These are phyloP conservation scores for Ceyx cyanopectus DNA, from an alignment of 2,113 vertebrate genomes.

Conservation along the genomic window DNA sequence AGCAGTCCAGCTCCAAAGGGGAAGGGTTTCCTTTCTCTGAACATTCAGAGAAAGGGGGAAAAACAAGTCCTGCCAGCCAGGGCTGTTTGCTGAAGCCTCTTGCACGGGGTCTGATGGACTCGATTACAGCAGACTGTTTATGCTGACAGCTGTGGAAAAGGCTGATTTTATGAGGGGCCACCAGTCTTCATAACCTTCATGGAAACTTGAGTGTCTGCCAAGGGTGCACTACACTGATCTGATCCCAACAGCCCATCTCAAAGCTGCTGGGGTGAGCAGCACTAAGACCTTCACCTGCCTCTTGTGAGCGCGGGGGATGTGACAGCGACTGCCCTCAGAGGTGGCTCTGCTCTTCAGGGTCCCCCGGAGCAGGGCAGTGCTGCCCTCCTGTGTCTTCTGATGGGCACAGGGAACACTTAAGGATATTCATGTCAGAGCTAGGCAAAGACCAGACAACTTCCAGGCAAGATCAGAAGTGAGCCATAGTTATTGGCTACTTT, in stretches of 20 bases:
- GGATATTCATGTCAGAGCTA: not conserved
- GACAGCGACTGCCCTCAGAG: not conserved
- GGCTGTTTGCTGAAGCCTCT: not conserved
- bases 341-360: not conserved
- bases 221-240: accelerated
- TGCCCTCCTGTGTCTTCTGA: not conserved
- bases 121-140: not conserved
- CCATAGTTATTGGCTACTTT: not conserved
- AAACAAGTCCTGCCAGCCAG: accelerated
- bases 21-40: not conserved
- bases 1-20: not conserved
- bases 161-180: not conserved
- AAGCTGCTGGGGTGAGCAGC: not conserved
- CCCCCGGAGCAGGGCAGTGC: not conserved
- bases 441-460: not conserved
- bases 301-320: accelerated
- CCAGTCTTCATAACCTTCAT: not conserved
- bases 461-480: not conserved
- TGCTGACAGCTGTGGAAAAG: not conserved
- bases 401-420: not conserved
- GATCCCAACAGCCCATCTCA: not conserved
- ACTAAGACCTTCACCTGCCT: not conserved
- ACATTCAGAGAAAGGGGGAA: not conserved
- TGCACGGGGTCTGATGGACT: accelerated
- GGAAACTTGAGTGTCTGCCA: not conserved